Percentiles rank a stretch among this genome's conserved stretches.
phyloP scores from a whole-genome alignment of 1,140 invertebrate species.

The Doryteuthis pealeii region DNA sequence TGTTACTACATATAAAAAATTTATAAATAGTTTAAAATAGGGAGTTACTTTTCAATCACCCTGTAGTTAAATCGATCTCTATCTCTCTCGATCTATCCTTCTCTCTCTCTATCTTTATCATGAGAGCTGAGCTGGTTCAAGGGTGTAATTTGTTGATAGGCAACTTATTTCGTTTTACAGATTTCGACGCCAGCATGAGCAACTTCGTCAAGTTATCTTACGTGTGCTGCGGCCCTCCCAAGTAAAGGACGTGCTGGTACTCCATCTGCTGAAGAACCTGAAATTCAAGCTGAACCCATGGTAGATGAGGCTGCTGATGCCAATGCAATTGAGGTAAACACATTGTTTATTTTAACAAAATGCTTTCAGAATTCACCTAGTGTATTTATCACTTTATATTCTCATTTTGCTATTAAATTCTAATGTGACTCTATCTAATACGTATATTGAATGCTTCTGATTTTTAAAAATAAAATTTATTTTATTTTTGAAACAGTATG shows the following conservation, averaged over 20 bases:
- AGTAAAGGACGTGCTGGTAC: slow-evolving; percentile 44
- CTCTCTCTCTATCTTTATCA: too few species aligned
- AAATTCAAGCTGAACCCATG: slow-evolving; percentile 60
- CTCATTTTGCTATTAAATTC: not conserved
- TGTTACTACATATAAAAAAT: too few species aligned
- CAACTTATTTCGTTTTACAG: slow-evolving; percentile 32
- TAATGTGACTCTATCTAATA: not conserved
- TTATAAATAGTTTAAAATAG: too few species aligned
- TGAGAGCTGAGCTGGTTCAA: too few species aligned
- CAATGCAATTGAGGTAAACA: slow-evolving; percentile 69
- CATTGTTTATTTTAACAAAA: slow-evolving; percentile 9
- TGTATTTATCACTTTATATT: not conserved
- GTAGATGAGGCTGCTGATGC: slow-evolving; percentile 90
- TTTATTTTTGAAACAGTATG: too few species aligned
- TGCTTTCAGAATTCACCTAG: not conserved
- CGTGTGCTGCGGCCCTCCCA: slow-evolving; percentile 78
- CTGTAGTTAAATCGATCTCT: too few species aligned
- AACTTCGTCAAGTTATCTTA: slow-evolving; percentile 93
- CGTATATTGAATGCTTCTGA: too few species aligned
- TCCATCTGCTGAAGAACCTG: slow-evolving; percentile 51
- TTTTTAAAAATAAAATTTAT: too few species aligned
- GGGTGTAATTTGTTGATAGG: too few species aligned
- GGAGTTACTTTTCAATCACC: too few species aligned
- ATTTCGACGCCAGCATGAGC: slow-evolving; percentile 96
- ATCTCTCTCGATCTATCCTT: too few species aligned